Percentiles rank a stretch among this genome's conserved stretches.
phyloP scores from a whole-genome alignment of 2,797 vertebrate species.

The Percopsis omiscomaycus region DNA sequence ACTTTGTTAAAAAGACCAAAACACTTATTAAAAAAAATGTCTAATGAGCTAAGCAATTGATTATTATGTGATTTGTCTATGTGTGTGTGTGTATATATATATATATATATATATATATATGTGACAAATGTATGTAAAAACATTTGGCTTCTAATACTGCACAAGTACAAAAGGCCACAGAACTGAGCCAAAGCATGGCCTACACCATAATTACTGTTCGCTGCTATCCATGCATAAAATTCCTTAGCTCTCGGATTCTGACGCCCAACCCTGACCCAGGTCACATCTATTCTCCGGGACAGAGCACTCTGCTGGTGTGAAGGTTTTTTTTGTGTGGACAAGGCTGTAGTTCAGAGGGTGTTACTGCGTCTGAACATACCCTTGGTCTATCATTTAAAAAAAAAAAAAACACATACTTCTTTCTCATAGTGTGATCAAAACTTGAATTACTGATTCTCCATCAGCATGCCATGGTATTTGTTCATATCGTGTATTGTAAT shows the following conservation, averaged over 20 bases:
- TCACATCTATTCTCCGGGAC: constrained; percentile 45
- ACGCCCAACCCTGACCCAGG: constrained; percentile 33
- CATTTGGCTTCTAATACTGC: constrained; percentile 47
- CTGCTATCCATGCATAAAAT: constrained; percentile 74
- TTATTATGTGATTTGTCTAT: not conserved
- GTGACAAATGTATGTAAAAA: not conserved
- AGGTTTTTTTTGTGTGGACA: constrained; percentile 14
- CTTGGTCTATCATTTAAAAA: constrained; percentile 58
- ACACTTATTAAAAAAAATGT: too few species aligned
- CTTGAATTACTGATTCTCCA: constrained; percentile 26
- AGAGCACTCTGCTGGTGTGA: constrained; percentile 40
- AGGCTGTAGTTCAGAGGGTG: constrained; percentile 41
- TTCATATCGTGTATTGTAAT: constrained; percentile 21
- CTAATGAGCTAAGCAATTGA: too few species aligned
- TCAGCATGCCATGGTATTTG: constrained; percentile 5
- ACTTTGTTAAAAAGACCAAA: too few species aligned
- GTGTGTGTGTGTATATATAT: not conserved
- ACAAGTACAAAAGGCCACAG: constrained; percentile 63
- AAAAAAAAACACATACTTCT: constrained; percentile 41
- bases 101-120: not conserved
- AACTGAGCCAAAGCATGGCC: constrained; percentile 60
- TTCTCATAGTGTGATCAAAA: constrained; percentile 28
- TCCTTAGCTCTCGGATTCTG: constrained; percentile 69
- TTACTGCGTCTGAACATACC: constrained; percentile 45
- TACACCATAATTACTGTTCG: constrained; percentile 72